phyloP scores from a whole-genome alignment of 2,797 vertebrate genomes.

The Emys orbicularis region DNA sequence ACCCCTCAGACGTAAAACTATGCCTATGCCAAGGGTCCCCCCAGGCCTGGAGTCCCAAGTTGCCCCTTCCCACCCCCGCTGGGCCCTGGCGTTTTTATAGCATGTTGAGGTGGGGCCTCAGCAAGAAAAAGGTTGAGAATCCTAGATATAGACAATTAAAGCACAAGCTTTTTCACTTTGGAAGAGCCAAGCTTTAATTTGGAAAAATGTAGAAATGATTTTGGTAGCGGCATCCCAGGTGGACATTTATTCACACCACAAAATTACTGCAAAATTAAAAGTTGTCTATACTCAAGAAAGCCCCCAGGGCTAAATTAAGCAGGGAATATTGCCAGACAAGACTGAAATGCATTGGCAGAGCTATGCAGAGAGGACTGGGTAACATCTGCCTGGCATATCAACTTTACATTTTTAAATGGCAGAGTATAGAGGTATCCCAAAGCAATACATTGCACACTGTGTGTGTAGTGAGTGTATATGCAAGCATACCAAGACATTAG shows the following conservation, averaged over 20 bases:
- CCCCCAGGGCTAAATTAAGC: constrained; percentile 1
- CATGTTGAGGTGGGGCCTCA: too few species aligned
- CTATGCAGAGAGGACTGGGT: constrained; percentile 38
- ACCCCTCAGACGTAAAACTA: too few species aligned
- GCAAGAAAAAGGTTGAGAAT: too few species aligned
- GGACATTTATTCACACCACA: background rate
- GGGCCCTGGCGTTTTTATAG: too few species aligned
- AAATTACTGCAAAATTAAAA: constrained; percentile 40
- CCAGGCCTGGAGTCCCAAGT: too few species aligned
- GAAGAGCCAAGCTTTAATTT: background rate
- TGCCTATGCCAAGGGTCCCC: too few species aligned
- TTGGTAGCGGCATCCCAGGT: background rate
- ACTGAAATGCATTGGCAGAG: background rate
- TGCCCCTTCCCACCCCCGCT: too few species aligned
- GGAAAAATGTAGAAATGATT: background rate
- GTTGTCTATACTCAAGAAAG: constrained; percentile 24
- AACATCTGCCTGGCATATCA: constrained; percentile 54
- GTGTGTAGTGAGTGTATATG: background rate
- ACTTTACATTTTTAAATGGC: constrained; percentile 15
- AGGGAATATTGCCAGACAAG: constrained; percentile 1
- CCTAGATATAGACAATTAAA: background rate
- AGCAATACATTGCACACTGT: constrained; percentile 26
- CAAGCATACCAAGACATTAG: constrained; percentile 20
- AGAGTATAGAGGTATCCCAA: constrained; percentile 27
- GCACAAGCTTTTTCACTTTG: background rate